A percentile compares a stretch with the other conserved stretches of the same genome.
Conservation (phyloP, 2,113 vertebrate species). For the Notarius lentiginosus region DNA sequence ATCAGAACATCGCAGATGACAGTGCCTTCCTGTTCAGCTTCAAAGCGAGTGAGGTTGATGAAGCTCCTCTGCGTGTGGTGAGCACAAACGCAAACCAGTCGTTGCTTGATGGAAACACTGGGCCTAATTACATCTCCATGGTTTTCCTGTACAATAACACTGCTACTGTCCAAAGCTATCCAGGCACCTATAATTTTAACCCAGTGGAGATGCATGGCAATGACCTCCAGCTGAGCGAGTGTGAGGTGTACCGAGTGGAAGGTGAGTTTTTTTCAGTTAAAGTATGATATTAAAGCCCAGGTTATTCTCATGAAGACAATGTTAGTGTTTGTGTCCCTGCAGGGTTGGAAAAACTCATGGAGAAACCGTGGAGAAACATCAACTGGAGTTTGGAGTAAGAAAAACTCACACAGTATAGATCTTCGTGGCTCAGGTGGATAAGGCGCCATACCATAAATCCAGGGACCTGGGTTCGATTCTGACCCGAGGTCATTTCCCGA, state of each 20-base stretch:
- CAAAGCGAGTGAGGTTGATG: conserved; percentile 17
- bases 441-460: too few relatives aligned
- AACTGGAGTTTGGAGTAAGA: conserved; percentile 64
- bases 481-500: too few relatives aligned
- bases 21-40: conserved; percentile 67
- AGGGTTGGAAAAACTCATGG: conserved; percentile 55
- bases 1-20: conserved; percentile 45
- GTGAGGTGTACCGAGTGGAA: conserved; percentile 68
- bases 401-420: not conserved
- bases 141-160: conserved; percentile 23
- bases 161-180: not conserved
- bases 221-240: conserved; percentile 59
- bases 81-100: conserved; percentile 29
- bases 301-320: not conserved
- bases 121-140: conserved; percentile 62
- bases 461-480: too few relatives aligned
- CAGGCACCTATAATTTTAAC: conserved; percentile 51
- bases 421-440: too few relatives aligned
- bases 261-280: conserved; percentile 43
- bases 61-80: conserved; percentile 29
- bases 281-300: not conserved
- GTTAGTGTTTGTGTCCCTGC: not conserved
- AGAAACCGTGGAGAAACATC: conserved; percentile 65
- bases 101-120: not conserved
- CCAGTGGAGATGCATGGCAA: conserved; percentile 59